Base-by-base conservation (phyloP, 2,888 invertebrate species). In the Schrankia costaestrigalis region DNA sequence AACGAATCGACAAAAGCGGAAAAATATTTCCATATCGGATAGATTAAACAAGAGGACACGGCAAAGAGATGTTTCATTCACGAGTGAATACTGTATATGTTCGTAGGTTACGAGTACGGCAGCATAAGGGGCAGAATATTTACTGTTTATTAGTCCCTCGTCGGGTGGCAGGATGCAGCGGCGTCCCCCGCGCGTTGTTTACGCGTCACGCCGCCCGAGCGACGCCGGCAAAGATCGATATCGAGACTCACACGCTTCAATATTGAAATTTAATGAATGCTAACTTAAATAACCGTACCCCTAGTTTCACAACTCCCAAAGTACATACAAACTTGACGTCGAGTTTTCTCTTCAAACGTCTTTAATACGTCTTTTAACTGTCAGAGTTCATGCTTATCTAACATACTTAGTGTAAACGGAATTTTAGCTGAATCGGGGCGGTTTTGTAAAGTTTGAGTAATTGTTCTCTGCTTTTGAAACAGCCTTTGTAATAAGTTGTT, bases 261-360 rank as follows among this genome's bases (percentile, higher is more conserved):
- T 77, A 77, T 78, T 65, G 71, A 77, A 78, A 78, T 78, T 77
- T 74, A 75, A 78, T 73, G 70, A 78, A 61, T 46, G 63, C 55
- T 47, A 70, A 69, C 68, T 70, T 63, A 71, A 71, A 70, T 63
- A 73, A 60, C 60, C 46, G 37, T 38, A 53, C 37, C 46, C 33
- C 13, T 37, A 63, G 56, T 56, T 56, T 34, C 52, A 24, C 47
- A 67, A 63, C 59, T 61, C 56, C 44, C 51, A 46, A 63, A 63
- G 52, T 60, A 56, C 61, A 57, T 65, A 47, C 51, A 21, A 63
- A 65, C 63, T 67, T 49, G 11, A 22, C 28, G 34, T 31, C 35
- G 28, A 59, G 44, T 63, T 60, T 28, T 18, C 33, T 26, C 31
- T 52, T 50, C 42, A 50, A 69, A 68, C 52, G 63, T 51, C 64